Percentiles rank a stretch among this genome's conserved stretches.
Conservation (phyloP, 92 coral and sea anemone genomes). For the Porites rus region DNA sequence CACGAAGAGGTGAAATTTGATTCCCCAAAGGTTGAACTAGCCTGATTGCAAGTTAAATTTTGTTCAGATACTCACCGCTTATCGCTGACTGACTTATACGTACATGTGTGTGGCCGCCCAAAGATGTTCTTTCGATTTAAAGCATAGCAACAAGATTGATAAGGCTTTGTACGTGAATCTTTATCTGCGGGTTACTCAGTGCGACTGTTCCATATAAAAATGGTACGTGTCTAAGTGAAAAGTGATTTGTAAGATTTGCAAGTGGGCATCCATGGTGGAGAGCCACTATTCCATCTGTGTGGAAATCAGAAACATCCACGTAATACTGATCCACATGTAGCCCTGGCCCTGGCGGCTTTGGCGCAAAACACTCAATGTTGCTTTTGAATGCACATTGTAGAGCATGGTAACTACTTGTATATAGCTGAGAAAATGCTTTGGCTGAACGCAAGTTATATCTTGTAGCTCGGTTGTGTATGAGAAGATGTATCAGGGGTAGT, state of each 20-base stretch:
- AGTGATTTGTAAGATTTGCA: background rate
- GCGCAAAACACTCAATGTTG: background rate
- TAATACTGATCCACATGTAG: background rate
- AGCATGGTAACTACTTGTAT: too few species aligned
- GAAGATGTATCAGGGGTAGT: too few species aligned
- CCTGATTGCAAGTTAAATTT: too few species aligned
- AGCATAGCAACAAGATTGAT: background rate
- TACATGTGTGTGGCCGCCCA: too few species aligned
- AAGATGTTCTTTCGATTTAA: too few species aligned
- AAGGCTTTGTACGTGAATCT: background rate
- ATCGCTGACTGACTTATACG: too few species aligned
- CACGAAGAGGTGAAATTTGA: too few species aligned
- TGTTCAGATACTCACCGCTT: too few species aligned
- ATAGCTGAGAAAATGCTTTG: background rate
- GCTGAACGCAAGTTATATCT: background rate
- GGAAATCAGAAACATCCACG: background rate
- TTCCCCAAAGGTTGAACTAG: too few species aligned
- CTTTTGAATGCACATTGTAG: too few species aligned
- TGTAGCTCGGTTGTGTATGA: background rate
- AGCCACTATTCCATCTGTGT: background rate
- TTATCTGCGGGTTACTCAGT: background rate
- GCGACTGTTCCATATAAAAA: background rate
- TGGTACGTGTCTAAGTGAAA: background rate
- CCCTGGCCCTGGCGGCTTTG: background rate
- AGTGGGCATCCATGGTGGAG: background rate